phyloP scores from a whole-genome alignment of 1,140 invertebrate species.

The Drosophila azteca region DNA sequence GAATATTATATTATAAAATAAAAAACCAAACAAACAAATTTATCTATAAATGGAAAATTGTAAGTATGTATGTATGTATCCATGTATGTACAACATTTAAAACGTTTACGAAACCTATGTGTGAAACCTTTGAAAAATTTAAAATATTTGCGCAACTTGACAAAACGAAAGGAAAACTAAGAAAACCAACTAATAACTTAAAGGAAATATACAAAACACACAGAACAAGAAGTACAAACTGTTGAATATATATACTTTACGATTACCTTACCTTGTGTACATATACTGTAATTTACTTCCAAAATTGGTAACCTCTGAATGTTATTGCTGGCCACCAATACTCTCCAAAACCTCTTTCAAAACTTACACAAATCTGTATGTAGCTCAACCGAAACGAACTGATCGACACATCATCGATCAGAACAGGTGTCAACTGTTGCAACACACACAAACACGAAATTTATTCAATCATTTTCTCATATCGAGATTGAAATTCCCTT shows the following conservation, averaged over 20 bases:
- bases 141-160: background rate
- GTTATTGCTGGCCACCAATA: no score
- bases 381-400: constrained; percentile 5
- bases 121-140: constrained; percentile 6
- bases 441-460: no score
- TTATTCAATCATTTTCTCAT: no score
- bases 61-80: constrained; percentile 8
- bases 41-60: constrained; percentile 34
- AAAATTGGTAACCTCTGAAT: no score
- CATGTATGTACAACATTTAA: no score
- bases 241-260: constrained; percentile 79
- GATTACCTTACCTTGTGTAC: constrained; percentile 54
- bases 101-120: no score
- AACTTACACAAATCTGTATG: no score
- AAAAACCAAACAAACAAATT: constrained; percentile 43
- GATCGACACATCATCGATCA: constrained; percentile 6
- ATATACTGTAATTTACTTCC: no score
- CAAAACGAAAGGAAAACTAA: constrained; percentile 32
- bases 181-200: constrained; percentile 50
- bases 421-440: background rate
- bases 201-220: constrained; percentile 62
- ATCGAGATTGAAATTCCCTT: no score
- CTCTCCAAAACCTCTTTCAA: no score
- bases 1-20: constrained; percentile 65
- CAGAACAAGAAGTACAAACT: constrained; percentile 80